These are phyloP conservation scores for Phainopepla nitens DNA, from an alignment of 2,113 vertebrate genomes.

Conservation along the genomic window DNA sequence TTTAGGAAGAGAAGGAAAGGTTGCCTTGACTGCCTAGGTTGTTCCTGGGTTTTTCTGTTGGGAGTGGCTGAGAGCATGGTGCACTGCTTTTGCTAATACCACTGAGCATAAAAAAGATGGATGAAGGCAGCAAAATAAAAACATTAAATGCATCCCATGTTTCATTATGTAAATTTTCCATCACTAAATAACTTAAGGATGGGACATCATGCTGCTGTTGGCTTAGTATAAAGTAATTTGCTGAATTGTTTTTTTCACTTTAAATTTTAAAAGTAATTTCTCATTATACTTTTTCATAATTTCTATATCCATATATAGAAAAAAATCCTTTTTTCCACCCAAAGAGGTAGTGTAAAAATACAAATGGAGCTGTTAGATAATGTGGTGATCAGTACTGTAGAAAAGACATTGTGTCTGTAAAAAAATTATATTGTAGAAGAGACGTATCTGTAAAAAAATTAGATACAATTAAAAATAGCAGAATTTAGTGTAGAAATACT, in stretches of 20 bases:
- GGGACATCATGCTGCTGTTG: not conserved
- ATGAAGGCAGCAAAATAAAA: not conserved
- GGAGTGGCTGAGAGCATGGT: not conserved
- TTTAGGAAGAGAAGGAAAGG: not conserved
- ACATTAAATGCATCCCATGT: not conserved
- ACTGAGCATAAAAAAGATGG: not conserved
- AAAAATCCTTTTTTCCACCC: fast-evolving
- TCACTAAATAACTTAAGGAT: not conserved
- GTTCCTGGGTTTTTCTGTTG: not conserved
- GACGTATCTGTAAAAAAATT: not conserved
- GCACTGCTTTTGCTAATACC: not conserved
- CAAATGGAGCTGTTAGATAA: not conserved
- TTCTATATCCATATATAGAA: not conserved
- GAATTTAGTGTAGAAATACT: not conserved
- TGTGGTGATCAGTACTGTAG: not conserved
- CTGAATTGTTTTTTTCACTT: not conserved
- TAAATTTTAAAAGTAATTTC: not conserved
- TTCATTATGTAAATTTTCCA: not conserved
- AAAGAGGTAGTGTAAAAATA: not conserved
- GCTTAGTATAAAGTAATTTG: not conserved
- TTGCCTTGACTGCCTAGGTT: not conserved
- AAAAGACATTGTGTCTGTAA: not conserved
- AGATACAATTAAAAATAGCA: not conserved
- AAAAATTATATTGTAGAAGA: not conserved
- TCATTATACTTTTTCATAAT: not conserved